Base-by-base conservation (phyloP, 2,113 vertebrate species). In the Clinocottus analis region DNA sequence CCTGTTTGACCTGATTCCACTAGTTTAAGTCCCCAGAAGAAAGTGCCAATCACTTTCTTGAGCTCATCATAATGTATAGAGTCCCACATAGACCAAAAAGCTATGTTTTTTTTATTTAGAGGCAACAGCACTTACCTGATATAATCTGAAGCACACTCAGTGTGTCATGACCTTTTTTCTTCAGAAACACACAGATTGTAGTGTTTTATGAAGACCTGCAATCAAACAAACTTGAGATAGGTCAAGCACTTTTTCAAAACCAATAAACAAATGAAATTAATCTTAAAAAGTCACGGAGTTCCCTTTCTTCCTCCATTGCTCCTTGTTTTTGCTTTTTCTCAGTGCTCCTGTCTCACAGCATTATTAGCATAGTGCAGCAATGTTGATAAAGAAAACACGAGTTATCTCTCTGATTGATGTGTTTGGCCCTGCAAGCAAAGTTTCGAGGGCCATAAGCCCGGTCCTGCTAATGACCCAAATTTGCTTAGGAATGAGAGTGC, bases 351-450 rank as follows among this genome's bases (percentile, higher is more conserved):
- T 82, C 49, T 60, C 41, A 60, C 45, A 43, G 7, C 13, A 33
- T 73, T 77, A 60, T 79, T 70, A 62, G 14, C 58, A 37, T 29
- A 23, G 16, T 27, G 47, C 31, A 60, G 60, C 64, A 23, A 70
- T 77, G 76, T 74, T 80, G 67, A 85, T 55, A 8, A 13, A 72
- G 64, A 85, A 76, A 87, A 82, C 77, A 73, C 41, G 49, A 55
- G 51, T 21, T 49, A 65, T 75, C 60, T 64, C 33, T 64, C 47
- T 79, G 76, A 83, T 72, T 37, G 21, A 81, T 66, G 59, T 2
- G 11, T 35, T 75, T 73, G 59, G 7, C 66, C 12, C 23, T 39
- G 14, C 62, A 64, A 79, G 78, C 75, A 77, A 45, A 77, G 70
- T 62, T 35, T 56, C 4, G 16, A 72, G 27, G 17, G 27, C 27